phyloP scores from a whole-genome alignment of 2,888 invertebrate genomes.

The Galerucella nymphaeae region DNA sequence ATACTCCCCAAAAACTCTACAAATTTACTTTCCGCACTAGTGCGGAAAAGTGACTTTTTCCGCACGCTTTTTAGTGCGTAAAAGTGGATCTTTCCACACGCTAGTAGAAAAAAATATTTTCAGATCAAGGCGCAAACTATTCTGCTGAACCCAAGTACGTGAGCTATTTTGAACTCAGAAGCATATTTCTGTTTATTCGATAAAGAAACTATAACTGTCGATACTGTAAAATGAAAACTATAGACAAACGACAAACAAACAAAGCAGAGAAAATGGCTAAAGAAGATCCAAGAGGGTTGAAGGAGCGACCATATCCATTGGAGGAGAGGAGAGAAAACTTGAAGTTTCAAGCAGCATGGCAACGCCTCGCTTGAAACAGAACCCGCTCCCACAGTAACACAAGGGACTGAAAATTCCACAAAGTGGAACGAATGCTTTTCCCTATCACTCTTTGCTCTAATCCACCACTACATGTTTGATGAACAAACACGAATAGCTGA shows the following conservation, averaged over 20 bases:
- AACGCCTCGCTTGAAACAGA: neutral
- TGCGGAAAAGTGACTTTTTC: no score
- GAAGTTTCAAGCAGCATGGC: constrained; percentile 43
- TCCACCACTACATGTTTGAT: constrained; percentile 49
- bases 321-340: constrained; percentile 51
- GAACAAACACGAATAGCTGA: constrained; percentile 9
- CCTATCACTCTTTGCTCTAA: constrained; percentile 46
- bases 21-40: no score
- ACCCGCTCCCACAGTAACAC: constrained; percentile 23
- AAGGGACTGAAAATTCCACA: constrained; percentile 54
- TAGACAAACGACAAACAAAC: neutral
- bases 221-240: neutral
- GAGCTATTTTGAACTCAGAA: neutral
- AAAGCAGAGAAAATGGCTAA: no score
- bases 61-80: no score
- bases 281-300: constrained; percentile 31
- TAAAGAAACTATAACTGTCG: neutral
- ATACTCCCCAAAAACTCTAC: no score
- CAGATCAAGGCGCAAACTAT: no score
- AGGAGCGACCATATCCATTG: constrained; percentile 51
- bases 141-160: neutral
- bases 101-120: no score
- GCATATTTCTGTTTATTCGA: neutral
- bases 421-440: constrained; percentile 56
- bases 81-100: no score